Evolutionary conservation across 2,888 invertebrate species (phyloP), one percentile per base, ranked within the genome.

Genomic region (Deilephila elpenor): DNA sequence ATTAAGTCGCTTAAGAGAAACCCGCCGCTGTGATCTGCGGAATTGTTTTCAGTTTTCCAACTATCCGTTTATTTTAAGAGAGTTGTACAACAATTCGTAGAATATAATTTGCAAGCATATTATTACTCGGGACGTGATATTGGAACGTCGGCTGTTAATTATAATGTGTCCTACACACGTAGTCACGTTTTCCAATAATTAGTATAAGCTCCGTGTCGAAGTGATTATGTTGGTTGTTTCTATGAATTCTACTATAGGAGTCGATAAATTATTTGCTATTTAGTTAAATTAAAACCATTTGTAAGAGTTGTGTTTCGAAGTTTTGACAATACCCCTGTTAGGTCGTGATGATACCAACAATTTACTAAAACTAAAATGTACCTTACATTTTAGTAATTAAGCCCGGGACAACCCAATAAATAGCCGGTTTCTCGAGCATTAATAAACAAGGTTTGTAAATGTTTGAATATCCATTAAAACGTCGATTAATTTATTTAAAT

Each of bases 1-100:
- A 81, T 81, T 78, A 81, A 81, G 73, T 70, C 71, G 64, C 60
- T 60, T 71, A 73, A 67, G 59, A 44, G 60, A 75, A 73, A 51
- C 53, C 61, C 71, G 29, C 20, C 32, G 67, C n/a, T 56, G 64
- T 51, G 71, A 71, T 61, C 71, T 32, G 7, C 53, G 73, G 53
- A 67, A 73, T 59, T 73, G 72, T 73, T 73, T 73, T 59, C 59
- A 67, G 44, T 34, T 53, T 32, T 72, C 62, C 59, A 19, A 37
- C 67, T 29, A 17, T 37, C 62, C 53, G 29, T 20, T 61, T 62
- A 61, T 62, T 53, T 62, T 44, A 25, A 61, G 44, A 14, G 44
- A 61, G 29, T n/a, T 5, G 60, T 25, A 32, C n/a, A 44, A 44
- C 11, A 44, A 44, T 44, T 44, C 44, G 14, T 44, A 14, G 44